Percentiles rank a stretch among this genome's conserved stretches.
Evolutionary conservation across 2,113 vertebrate genomes (phyloP).

Genomic region (Paralichthys olivaceus): DNA sequence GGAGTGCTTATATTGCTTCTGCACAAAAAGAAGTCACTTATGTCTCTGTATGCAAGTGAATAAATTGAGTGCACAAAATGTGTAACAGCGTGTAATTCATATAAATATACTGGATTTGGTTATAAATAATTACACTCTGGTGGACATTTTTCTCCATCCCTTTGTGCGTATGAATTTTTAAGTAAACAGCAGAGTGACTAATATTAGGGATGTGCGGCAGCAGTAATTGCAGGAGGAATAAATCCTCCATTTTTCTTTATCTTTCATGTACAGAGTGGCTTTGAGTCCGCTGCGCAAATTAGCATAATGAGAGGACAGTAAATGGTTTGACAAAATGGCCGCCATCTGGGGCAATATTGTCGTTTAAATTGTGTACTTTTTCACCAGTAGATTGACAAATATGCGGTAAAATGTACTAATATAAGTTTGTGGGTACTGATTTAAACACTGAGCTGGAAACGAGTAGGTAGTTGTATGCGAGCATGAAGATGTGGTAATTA

Average conservation of each 20-base stretch:
- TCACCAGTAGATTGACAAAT: constrained; percentile 28
- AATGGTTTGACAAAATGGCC: constrained; percentile 65
- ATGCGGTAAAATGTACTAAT: not conserved
- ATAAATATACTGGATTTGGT: constrained; percentile 24
- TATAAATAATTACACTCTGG: constrained; percentile 33
- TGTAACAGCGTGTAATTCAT: constrained; percentile 18
- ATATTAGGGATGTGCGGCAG: constrained; percentile 34
- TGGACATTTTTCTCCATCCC: constrained; percentile 33
- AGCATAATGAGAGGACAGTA: constrained; percentile 64
- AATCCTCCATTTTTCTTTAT: constrained; percentile 68
- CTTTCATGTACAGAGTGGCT: constrained; percentile 63
- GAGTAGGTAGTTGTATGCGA: not conserved
- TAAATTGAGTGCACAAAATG: constrained; percentile 5
- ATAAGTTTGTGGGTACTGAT: not conserved
- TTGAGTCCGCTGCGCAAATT: constrained; percentile 48
- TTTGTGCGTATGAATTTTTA: constrained; percentile 27
- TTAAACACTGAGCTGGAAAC: constrained; percentile 3
- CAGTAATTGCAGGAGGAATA: constrained; percentile 60
- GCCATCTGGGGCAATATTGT: constrained; percentile 46
- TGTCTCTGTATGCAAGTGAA: not conserved
- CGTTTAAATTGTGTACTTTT: constrained; percentile 4
- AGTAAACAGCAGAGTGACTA: constrained; percentile 46
- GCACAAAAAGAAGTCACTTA: constrained; percentile 8
- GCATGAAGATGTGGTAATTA: constrained; percentile 27
- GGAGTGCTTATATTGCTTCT: constrained; percentile 43